Evolutionary conservation across 2,888 invertebrate genomes (phyloP).

Genomic region (Tenodera sinensis): DNA sequence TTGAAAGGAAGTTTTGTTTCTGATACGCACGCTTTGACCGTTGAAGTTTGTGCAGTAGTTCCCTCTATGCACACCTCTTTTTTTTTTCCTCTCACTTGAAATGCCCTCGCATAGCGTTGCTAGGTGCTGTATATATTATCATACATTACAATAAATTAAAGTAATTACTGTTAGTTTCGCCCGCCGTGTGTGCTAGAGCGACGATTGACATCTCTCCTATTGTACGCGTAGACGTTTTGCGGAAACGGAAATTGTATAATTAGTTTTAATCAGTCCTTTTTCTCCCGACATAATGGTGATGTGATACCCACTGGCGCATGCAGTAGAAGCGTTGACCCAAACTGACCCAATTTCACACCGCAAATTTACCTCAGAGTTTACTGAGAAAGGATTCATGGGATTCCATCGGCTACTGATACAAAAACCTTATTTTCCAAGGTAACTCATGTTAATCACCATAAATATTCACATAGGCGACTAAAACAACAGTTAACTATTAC

Average conservation of each 20-base stretch:
- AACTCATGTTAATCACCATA: too few relatives aligned
- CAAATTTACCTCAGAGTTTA: too few relatives aligned
- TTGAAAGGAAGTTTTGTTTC: not conserved
- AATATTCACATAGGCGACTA: too few relatives aligned
- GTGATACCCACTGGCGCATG: not conserved
- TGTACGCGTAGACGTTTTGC: not conserved
- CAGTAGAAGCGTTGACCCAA: not conserved
- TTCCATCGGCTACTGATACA: too few relatives aligned
- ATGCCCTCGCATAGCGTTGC: not conserved
- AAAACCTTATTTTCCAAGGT: too few relatives aligned
- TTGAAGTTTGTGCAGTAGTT: not conserved
- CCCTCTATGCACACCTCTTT: not conserved
- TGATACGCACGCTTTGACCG: not conserved
- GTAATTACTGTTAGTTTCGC: slow-evolving; percentile 14
- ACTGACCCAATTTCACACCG: not conserved
- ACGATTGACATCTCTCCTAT: not conserved
- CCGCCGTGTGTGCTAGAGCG: not conserved
- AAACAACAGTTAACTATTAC: too few relatives aligned
- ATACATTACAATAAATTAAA: slow-evolving; percentile 28
- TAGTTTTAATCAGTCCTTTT: slow-evolving; percentile 13
- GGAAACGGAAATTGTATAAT: not conserved
- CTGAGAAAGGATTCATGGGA: too few relatives aligned
- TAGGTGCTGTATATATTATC: slow-evolving; percentile 21
- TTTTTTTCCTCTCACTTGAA: not conserved
- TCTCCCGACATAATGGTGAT: not conserved